These are phyloP conservation scores for Erethizon dorsatum DNA, from an alignment of 2,797 vertebrate genomes.

Conservation along the genomic window DNA sequence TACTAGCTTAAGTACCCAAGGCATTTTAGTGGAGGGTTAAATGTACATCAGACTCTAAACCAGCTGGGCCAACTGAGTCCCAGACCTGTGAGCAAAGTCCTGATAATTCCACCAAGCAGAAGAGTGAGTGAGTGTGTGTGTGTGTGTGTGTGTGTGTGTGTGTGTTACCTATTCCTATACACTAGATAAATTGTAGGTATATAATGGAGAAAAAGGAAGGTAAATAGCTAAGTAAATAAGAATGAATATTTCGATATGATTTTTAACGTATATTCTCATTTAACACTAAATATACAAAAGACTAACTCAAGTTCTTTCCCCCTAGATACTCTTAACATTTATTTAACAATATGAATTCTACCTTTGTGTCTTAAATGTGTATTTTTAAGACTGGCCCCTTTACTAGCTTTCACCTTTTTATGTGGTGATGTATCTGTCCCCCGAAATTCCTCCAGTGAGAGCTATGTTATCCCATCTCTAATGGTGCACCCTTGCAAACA, in stretches of 20 bases:
- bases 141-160: neutral
- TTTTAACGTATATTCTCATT: neutral
- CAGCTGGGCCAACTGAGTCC: neutral
- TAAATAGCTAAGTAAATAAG: neutral
- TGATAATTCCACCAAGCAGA: slow-evolving; percentile 2
- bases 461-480: neutral
- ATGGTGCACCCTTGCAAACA: neutral
- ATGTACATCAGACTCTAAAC: neutral
- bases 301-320: slow-evolving; percentile 24
- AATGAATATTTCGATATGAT: neutral
- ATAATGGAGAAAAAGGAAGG: neutral
- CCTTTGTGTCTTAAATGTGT: neutral
- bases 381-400: neutral
- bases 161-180: neutral
- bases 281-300: slow-evolving; percentile 8
- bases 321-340: neutral
- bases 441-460: neutral
- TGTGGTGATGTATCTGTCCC: neutral
- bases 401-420: neutral
- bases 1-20: neutral
- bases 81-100: neutral
- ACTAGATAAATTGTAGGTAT: neutral
- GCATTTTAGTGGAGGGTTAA: neutral
- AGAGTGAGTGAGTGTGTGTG: neutral
- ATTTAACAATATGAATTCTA: neutral